A percentile compares a stretch with the other conserved stretches of the same genome.
Conservation (phyloP, 2,888 invertebrate genomes). For the Agrotis exclamationis region DNA sequence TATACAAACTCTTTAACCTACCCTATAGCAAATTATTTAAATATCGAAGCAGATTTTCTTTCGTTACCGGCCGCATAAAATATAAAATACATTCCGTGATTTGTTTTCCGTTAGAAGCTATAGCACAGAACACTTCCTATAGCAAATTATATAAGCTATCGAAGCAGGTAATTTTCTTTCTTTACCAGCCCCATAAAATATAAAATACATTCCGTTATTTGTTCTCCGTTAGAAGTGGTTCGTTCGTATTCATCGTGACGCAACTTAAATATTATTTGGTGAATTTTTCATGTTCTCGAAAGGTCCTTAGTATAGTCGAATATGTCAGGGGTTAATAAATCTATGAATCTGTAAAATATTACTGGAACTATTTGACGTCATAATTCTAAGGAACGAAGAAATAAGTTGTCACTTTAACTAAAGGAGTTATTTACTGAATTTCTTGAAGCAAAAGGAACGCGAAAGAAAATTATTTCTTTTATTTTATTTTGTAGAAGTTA, state of each 20-base stretch:
- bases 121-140: too few relatives aligned
- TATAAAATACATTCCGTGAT: slow-evolving; percentile 32
- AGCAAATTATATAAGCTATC: slow-evolving; percentile 4
- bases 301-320: slow-evolving; percentile 43
- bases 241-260: slow-evolving; percentile 36
- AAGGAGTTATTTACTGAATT: slow-evolving; percentile 36
- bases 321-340: slow-evolving; percentile 49
- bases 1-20: slow-evolving; percentile 13
- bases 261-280: slow-evolving; percentile 55
- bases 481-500: slow-evolving; percentile 36
- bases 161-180: slow-evolving; percentile 35
- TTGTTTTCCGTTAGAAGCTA: slow-evolving; percentile 29
- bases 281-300: slow-evolving; percentile 59
- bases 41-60: slow-evolving; percentile 30
- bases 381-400: slow-evolving; percentile 13
- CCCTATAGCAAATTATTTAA: slow-evolving; percentile 7
- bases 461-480: slow-evolving; percentile 5
- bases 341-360: slow-evolving; percentile 20
- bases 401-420: slow-evolving; percentile 1
- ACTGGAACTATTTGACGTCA: slow-evolving; percentile 19
- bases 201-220: slow-evolving; percentile 34
- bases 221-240: slow-evolving; percentile 31
- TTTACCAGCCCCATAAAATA: slow-evolving; percentile 34
- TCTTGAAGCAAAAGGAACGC: slow-evolving; percentile 1
- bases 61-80: slow-evolving; percentile 29